A percentile compares a stretch with the other conserved stretches of the same genome.
phyloP scores from a whole-genome alignment of 2,888 invertebrate species.

The Gisinianus flammeolus region DNA sequence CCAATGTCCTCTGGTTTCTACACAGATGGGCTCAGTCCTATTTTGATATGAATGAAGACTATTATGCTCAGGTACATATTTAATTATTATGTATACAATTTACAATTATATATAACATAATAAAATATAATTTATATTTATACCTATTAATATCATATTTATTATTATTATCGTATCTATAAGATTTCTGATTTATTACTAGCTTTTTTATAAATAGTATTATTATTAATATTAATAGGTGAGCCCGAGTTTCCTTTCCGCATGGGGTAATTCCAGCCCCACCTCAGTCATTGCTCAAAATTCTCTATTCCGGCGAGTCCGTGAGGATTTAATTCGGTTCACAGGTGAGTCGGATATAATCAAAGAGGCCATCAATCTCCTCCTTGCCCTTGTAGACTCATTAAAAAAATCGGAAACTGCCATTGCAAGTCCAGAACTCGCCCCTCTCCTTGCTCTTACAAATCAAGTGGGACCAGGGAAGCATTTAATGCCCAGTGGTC shows the following conservation, averaged over 20 bases:
- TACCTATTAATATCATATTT: too few species aligned
- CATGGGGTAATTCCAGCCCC: slow-evolving; percentile 72
- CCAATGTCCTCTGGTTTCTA: slow-evolving; percentile 79
- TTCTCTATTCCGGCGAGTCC: slow-evolving; percentile 71
- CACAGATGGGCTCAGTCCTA: slow-evolving; percentile 78
- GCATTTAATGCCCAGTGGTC: slow-evolving; percentile 66
- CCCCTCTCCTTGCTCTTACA: slow-evolving; percentile 60
- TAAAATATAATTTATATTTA: too few species aligned
- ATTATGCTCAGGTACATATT: slow-evolving; percentile 65
- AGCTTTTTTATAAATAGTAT: too few species aligned
- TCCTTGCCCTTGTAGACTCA: slow-evolving; percentile 66
- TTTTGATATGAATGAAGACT: slow-evolving; percentile 69
- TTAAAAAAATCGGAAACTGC: slow-evolving; percentile 64
- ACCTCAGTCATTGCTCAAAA: slow-evolving; percentile 70
- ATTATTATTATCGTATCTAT: too few species aligned
- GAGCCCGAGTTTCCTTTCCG: slow-evolving; percentile 68
- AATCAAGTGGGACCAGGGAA: slow-evolving; percentile 60
- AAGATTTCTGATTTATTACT: too few species aligned
- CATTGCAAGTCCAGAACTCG: slow-evolving; percentile 61
- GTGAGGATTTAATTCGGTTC: slow-evolving; percentile 69
- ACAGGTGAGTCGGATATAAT: slow-evolving; percentile 69
- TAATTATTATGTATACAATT: background rate
- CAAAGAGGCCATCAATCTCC: slow-evolving; percentile 70
- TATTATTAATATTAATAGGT: slow-evolving; percentile 64
- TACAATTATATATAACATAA: background rate